These are phyloP conservation scores for Bembecia ichneumoniformis DNA, from an alignment of 2,888 invertebrate species.

Conservation along the genomic window DNA sequence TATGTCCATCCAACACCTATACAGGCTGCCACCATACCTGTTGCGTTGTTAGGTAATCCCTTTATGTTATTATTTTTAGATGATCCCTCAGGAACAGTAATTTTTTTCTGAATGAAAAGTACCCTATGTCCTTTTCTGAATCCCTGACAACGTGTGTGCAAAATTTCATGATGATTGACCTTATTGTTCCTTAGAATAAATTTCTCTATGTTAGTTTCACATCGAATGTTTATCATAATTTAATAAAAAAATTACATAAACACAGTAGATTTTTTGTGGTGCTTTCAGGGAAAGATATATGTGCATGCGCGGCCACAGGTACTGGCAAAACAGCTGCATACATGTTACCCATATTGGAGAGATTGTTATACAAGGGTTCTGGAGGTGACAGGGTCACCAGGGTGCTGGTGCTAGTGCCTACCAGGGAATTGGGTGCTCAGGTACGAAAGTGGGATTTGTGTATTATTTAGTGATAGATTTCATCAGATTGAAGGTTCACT, in stretches of 20 bases:
- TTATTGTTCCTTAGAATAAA: no score
- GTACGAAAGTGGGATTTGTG: slow-evolving; percentile 15
- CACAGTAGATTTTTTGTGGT: not conserved
- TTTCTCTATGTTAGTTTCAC: no score
- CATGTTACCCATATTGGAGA: slow-evolving; percentile 96
- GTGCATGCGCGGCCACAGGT: slow-evolving; percentile 99
- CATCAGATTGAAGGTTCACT: no score
- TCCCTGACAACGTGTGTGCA: no score
- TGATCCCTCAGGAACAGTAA: no score
- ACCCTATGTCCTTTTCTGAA: no score
- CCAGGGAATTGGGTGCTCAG: slow-evolving; percentile 97
- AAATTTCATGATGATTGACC: no score
- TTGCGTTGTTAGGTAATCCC: slow-evolving; percentile 81
- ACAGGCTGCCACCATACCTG: slow-evolving; percentile 94
- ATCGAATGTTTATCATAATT: no score
- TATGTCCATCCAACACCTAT: slow-evolving; percentile 97
- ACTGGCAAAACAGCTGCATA: slow-evolving; percentile 99
- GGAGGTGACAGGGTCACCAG: slow-evolving; percentile 73
- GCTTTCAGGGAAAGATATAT: slow-evolving; percentile 87
- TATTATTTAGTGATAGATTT: no score
- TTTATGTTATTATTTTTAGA: not conserved
- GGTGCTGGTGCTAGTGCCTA: slow-evolving; percentile 96
- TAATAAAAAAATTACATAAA: no score
- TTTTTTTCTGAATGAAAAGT: no score
- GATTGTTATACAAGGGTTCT: slow-evolving; percentile 89